Conservation (phyloP, 2,113 vertebrate species). For the Indri indri region DNA sequence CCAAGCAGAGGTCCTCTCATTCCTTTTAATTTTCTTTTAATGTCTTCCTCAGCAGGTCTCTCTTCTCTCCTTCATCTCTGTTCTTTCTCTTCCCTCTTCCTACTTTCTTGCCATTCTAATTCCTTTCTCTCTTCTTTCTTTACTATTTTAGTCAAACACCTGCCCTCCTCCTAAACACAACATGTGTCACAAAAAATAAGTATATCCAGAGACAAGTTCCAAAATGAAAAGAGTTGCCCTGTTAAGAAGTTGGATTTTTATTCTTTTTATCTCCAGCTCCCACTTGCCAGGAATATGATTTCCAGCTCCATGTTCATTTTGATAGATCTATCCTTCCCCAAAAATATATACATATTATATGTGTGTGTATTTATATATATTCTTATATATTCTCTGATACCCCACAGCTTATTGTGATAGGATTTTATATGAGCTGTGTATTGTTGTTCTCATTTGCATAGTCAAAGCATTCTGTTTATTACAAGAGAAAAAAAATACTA, state of each 20-base stretch:
- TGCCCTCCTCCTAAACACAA: background rate
- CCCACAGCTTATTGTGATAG: background rate
- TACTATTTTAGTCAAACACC: background rate
- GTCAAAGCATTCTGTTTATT: constrained; percentile 10
- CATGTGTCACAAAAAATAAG: background rate
- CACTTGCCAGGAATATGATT: background rate
- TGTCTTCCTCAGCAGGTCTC: background rate
- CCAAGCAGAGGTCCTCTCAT: background rate
- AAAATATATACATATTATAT: background rate
- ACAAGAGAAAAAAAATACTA: background rate
- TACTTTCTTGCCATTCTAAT: background rate
- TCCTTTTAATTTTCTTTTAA: background rate
- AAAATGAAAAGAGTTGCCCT: background rate
- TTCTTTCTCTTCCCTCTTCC: background rate
- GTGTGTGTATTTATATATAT: background rate
- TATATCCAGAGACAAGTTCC: background rate
- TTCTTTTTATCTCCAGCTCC: background rate
- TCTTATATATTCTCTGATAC: background rate
- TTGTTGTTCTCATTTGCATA: constrained; percentile 5
- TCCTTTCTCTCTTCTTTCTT: background rate
- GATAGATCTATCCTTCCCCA: background rate
- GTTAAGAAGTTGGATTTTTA: background rate
- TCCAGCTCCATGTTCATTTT: constrained; percentile 4
- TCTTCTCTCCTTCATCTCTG: background rate
- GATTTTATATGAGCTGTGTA: constrained; percentile 10